phyloP scores from a whole-genome alignment of 2,113 vertebrate species.

The Oreocharis arfaki region DNA sequence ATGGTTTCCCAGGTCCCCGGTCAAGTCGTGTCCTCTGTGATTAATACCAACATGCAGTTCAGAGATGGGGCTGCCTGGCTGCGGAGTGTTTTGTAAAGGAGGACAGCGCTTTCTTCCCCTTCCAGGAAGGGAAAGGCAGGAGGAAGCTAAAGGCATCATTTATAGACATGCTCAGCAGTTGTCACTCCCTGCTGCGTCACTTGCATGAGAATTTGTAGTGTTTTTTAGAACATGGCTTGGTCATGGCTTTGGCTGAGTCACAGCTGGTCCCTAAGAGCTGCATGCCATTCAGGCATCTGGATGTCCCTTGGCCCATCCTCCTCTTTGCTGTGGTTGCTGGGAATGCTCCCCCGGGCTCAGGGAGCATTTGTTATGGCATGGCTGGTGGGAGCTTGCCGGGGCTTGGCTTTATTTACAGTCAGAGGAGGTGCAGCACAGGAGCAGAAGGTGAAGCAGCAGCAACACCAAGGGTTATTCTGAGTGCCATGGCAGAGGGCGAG shows the following conservation, averaged over 20 bases:
- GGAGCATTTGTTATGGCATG: background rate
- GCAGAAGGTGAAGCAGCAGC: background rate
- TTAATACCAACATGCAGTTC: background rate
- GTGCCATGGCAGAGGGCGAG: background rate
- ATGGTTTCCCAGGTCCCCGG: background rate
- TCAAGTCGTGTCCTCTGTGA: background rate
- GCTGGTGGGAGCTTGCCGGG: background rate
- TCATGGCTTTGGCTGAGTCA: background rate
- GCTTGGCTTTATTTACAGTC: background rate
- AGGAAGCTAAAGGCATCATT: background rate
- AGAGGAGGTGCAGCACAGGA: background rate
- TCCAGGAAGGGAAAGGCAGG: background rate
- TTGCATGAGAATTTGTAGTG: fast-evolving
- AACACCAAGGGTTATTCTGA: background rate
- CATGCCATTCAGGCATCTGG: background rate
- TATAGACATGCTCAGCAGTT: background rate
- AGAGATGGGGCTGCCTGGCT: background rate
- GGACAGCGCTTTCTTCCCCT: background rate
- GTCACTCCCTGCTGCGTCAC: background rate
- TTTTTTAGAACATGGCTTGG: background rate
- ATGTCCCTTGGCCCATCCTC: background rate
- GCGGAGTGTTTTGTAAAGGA: background rate
- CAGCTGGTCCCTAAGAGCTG: background rate
- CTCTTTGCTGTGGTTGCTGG: background rate
- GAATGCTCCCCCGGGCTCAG: background rate